A percentile compares a stretch with the other conserved stretches of the same genome.
These are phyloP conservation scores for Gryllus longicercus DNA, from an alignment of 2,888 invertebrate species.

Conservation along the genomic window DNA sequence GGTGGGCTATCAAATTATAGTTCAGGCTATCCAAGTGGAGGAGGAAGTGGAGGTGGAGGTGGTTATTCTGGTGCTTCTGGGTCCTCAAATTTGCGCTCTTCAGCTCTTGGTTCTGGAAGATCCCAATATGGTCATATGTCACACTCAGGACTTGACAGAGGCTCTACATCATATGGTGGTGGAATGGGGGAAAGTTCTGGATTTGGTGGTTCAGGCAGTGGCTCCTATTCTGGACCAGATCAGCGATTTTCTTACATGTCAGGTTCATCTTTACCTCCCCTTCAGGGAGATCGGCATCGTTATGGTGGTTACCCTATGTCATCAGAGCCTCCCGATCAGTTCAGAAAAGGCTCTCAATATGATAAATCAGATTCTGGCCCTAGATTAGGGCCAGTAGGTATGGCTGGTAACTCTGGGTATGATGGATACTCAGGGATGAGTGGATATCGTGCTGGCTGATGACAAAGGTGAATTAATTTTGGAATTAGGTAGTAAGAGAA, in stretches of 20 bases:
- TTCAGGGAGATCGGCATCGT: background rate
- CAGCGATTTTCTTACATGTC: background rate
- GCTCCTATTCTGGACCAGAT: background rate
- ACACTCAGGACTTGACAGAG: background rate
- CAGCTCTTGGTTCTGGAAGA: background rate
- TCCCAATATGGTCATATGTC: background rate
- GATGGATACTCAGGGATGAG: background rate
- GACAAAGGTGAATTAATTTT: background rate
- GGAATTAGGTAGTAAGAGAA: too few relatives aligned
- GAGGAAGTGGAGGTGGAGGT: background rate
- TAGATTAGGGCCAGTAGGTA: background rate
- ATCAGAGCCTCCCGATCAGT: background rate
- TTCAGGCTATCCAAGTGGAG: background rate
- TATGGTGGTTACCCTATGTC: background rate
- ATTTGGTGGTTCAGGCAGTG: background rate
- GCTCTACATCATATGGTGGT: background rate
- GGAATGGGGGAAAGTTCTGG: constrained; percentile 1
- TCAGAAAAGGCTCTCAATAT: background rate
- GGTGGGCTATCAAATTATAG: background rate
- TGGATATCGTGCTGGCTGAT: background rate
- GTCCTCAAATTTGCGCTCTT: background rate
- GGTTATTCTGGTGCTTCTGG: background rate
- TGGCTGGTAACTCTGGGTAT: background rate
- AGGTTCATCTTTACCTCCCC: background rate
- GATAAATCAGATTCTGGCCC: background rate